Evolutionary conservation across 2,797 vertebrate species (phyloP).

Genomic region (Ctenochaetus hawaiiensis): DNA sequence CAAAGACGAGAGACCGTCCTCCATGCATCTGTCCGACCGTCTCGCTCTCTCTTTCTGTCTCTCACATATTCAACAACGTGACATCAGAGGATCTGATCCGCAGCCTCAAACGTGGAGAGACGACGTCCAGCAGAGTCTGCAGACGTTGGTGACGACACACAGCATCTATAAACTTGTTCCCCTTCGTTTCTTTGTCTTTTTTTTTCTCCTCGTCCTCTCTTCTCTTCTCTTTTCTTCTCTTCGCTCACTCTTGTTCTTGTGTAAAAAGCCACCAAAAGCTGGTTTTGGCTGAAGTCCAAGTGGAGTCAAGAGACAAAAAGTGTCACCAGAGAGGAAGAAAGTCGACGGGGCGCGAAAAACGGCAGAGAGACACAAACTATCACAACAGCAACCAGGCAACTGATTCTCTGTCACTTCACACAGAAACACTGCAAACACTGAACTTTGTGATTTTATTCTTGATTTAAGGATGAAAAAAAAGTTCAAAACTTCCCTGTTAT

Average conservation of each 20-base stretch:
- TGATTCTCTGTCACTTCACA: no score
- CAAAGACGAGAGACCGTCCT: conserved; percentile 65
- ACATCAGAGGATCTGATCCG: conserved; percentile 9
- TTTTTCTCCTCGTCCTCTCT: neutral
- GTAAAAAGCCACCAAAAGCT: conserved; percentile 55
- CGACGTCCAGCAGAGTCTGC: neutral
- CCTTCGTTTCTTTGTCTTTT: neutral
- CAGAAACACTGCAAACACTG: no score
- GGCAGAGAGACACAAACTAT: conserved; percentile 34
- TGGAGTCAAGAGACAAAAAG: conserved; percentile 75
- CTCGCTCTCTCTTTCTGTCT: conserved; percentile 5
- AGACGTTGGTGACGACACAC: neutral
- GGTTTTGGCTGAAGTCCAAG: conserved; percentile 76
- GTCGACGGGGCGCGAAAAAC: conserved; percentile 43
- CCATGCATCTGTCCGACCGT: conserved; percentile 10
- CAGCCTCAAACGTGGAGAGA: neutral
- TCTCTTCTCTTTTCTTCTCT: conserved; percentile 23
- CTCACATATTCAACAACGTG: neutral
- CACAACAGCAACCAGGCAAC: neutral
- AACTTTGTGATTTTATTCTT: no score
- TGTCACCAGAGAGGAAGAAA: conserved; percentile 61
- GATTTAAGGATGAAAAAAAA: neutral
- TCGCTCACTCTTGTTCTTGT: neutral
- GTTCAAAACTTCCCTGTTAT: neutral
- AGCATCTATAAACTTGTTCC: conserved; percentile 39